These are phyloP conservation scores for Xenops minutus DNA, from an alignment of 2,797 vertebrate genomes.

Conservation along the genomic window DNA sequence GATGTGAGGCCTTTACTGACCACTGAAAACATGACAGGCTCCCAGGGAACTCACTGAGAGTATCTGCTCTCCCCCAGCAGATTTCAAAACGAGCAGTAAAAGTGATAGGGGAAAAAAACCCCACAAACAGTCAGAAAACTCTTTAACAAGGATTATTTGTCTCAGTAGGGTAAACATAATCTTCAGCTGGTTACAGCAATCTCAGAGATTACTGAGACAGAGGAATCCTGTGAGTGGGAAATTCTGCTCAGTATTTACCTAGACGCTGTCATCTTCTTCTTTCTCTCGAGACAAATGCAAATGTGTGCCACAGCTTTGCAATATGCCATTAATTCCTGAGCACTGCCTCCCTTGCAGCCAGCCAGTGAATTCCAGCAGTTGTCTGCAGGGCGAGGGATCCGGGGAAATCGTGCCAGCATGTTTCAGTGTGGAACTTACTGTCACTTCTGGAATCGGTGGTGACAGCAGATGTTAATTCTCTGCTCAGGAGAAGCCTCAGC, in stretches of 20 bases:
- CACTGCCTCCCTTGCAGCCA: background rate
- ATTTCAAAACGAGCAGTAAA: background rate
- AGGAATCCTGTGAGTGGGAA: background rate
- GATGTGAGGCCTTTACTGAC: background rate
- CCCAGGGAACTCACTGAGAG: background rate
- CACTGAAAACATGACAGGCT: background rate
- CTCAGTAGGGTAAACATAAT: background rate
- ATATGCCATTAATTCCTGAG: conserved; percentile 39
- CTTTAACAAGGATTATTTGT: background rate
- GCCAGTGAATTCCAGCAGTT: background rate
- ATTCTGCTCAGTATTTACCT: background rate
- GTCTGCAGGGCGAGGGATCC: background rate
- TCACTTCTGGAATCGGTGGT: conserved; percentile 20
- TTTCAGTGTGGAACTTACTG: background rate
- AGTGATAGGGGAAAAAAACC: background rate
- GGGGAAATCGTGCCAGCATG: background rate
- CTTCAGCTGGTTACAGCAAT: background rate
- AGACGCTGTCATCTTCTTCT: background rate
- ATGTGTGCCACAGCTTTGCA: background rate
- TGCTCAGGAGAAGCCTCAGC: background rate
- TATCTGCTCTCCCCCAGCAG: background rate
- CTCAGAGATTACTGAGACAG: background rate
- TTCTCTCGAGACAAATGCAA: conserved; percentile 26
- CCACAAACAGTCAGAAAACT: background rate
- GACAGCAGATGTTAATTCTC: conserved; percentile 36